Conservation (phyloP, 2,888 invertebrate genomes). For the Antheraea assamensis region DNA sequence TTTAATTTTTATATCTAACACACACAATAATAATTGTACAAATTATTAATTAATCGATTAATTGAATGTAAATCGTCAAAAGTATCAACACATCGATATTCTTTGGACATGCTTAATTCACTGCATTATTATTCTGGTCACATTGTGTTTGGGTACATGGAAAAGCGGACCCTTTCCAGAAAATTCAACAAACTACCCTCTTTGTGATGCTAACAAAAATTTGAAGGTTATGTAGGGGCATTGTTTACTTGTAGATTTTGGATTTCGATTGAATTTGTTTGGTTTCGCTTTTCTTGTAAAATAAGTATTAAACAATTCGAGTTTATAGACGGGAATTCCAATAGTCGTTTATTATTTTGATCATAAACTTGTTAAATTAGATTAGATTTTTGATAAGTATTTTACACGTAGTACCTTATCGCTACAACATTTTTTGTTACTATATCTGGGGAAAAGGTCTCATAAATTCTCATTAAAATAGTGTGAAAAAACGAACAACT, state of each 20-base stretch:
- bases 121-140: slow-evolving; percentile 18
- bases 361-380: too few relatives aligned
- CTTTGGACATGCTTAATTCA: slow-evolving; percentile 6
- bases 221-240: slow-evolving; percentile 11
- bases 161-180: slow-evolving; percentile 8
- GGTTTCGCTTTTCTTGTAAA: not conserved
- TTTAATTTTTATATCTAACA: too few relatives aligned
- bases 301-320: not conserved
- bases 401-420: too few relatives aligned
- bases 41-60: too few relatives aligned
- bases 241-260: not conserved
- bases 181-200: slow-evolving; percentile 8
- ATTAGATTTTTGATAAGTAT: too few relatives aligned
- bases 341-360: not conserved
- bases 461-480: too few relatives aligned
- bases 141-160: slow-evolving; percentile 7
- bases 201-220: slow-evolving; percentile 12
- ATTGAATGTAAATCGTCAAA: too few relatives aligned
- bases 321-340: not conserved
- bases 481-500: too few relatives aligned
- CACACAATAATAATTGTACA: too few relatives aligned
- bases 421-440: too few relatives aligned
- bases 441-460: too few relatives aligned
- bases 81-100: too few relatives aligned
- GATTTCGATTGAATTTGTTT: not conserved